Percentiles rank a stretch among this genome's conserved stretches.
Conservation (phyloP, 2,888 invertebrate species). For the Cordylochernes scorpioides region DNA sequence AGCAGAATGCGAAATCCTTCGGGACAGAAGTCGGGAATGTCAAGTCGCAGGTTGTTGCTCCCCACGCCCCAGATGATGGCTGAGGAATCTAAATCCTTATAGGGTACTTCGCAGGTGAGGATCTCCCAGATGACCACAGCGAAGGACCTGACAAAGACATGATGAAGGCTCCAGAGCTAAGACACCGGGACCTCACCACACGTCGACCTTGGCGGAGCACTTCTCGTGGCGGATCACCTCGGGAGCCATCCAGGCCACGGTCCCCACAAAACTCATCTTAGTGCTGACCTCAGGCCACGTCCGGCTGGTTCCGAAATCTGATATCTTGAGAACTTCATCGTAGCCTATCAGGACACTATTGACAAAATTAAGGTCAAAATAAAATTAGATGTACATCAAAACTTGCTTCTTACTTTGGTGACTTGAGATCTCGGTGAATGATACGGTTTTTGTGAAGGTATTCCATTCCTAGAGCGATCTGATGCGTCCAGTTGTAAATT, state of each 20-base stretch:
- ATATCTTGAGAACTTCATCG: slow-evolving; percentile 62
- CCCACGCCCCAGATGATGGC: slow-evolving; percentile 97
- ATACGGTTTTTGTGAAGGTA: slow-evolving; percentile 86
- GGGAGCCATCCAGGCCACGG: slow-evolving; percentile 98
- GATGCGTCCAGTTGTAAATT: slow-evolving; percentile 71
- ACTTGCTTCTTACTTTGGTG: slow-evolving; percentile 78
- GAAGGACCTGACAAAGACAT: slow-evolving; percentile 39
- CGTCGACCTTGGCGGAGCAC: slow-evolving; percentile 89
- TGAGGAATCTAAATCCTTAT: slow-evolving; percentile 75
- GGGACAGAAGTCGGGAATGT: slow-evolving; percentile 56
- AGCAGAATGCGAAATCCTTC: slow-evolving; percentile 52
- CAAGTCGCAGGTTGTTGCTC: slow-evolving; percentile 63
- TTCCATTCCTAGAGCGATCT: slow-evolving; percentile 85
- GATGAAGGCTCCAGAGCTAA: too few relatives aligned
- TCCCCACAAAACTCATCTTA: slow-evolving; percentile 78
- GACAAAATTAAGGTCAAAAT: background rate
- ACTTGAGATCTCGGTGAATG: slow-evolving; percentile 91
- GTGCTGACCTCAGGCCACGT: slow-evolving; percentile 83
- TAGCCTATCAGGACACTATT: slow-evolving; percentile 40
- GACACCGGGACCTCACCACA: too few relatives aligned
- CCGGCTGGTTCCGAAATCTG: slow-evolving; percentile 86
- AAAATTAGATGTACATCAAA: background rate
- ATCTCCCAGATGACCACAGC: slow-evolving; percentile 96
- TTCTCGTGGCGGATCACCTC: slow-evolving; percentile 89
- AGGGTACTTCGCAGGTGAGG: slow-evolving; percentile 72